Base-by-base conservation (phyloP, 2,797 vertebrate species). In the Petrocephalus sullivani region DNA sequence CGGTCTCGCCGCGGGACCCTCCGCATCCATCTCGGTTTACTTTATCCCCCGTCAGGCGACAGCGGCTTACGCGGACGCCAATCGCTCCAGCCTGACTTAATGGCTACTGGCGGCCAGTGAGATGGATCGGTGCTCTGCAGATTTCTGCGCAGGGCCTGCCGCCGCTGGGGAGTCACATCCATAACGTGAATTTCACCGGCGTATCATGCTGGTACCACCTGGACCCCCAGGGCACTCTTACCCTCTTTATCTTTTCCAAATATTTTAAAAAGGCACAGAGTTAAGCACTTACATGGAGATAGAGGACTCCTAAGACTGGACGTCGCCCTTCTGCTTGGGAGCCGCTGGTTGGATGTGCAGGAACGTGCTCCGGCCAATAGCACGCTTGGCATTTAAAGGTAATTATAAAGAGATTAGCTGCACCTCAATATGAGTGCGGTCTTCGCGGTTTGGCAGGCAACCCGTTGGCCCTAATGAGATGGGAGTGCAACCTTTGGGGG, bases 21-120 rank as follows among this genome's bases (percentile, higher is more conserved):
- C 19, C 9, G 37, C 41, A 86, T 64, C 33, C 8, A 54, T 85
- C 78, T n/a, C n/a, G n/a, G 9, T 85, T 85, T 58, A 10, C 51
- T 85, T 85, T 85, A 21, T 85, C 12, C 51, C 46, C 28, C 12
- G 49, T 56, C 53, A 28, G 14, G 57, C 58, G 33, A 58, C 88
- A 28, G 81, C 37, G 23, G 41, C 51, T 60, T 21, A 58, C n/a
- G n/a, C 28, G 8, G 37, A 81, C 10, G 7, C 54, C 71, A 60
- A 89, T 86, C 88, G 56, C 84, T 87, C 53, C 86, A 49, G 41
- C 9, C 67, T 87, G 88, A 87, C 21, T 75, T 81, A 60, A 58
- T 60, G 84, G 37, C n/a, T 64, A 49, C 54, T 58, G 54, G 84
- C 83, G 85, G 64, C 83, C 83, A 5, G 64, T 14, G n/a, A 86